phyloP scores from a whole-genome alignment of 2,888 invertebrate genomes.

The Galerucella pusilla region DNA sequence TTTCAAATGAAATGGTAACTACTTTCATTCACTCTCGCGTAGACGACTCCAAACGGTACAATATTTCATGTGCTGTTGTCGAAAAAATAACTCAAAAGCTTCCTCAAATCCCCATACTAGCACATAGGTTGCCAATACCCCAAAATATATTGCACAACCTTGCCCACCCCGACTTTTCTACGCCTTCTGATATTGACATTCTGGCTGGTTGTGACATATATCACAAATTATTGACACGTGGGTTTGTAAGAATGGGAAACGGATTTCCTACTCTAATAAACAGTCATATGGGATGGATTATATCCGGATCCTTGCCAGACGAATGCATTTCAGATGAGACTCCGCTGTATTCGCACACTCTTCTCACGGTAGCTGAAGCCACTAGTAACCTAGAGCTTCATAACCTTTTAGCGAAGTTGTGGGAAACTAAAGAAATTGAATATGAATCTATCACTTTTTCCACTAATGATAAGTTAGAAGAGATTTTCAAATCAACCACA shows the following conservation, averaged over 20 bases:
- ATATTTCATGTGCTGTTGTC: constrained; percentile 30
- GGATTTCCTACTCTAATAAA: constrained; percentile 33
- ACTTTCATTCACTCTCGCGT: constrained; percentile 1
- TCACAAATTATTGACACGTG: constrained; percentile 28
- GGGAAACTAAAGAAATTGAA: constrained; percentile 35
- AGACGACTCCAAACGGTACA: constrained; percentile 4
- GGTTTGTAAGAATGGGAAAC: constrained; percentile 23
- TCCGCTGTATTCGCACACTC: not conserved
- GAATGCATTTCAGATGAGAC: not conserved
- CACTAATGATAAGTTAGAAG: constrained; percentile 29
- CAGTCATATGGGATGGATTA: constrained; percentile 38
- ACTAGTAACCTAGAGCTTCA: not conserved
- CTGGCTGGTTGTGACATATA: constrained; percentile 37
- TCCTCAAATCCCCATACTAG: constrained; percentile 29
- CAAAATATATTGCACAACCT: not conserved
- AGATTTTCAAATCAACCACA: not conserved
- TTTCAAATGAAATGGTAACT: constrained; percentile 23
- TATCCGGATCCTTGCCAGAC: constrained; percentile 28
- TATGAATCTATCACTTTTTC: constrained; percentile 12
- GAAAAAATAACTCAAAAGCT: constrained; percentile 32
- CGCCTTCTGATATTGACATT: constrained; percentile 37
- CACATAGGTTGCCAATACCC: constrained; percentile 26
- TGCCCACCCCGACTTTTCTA: constrained; percentile 35
- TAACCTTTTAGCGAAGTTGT: constrained; percentile 31
- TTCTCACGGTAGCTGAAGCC: not conserved